Base-by-base conservation (phyloP, 2,888 invertebrate species). In the Mesorhabditis sp. region DNA sequence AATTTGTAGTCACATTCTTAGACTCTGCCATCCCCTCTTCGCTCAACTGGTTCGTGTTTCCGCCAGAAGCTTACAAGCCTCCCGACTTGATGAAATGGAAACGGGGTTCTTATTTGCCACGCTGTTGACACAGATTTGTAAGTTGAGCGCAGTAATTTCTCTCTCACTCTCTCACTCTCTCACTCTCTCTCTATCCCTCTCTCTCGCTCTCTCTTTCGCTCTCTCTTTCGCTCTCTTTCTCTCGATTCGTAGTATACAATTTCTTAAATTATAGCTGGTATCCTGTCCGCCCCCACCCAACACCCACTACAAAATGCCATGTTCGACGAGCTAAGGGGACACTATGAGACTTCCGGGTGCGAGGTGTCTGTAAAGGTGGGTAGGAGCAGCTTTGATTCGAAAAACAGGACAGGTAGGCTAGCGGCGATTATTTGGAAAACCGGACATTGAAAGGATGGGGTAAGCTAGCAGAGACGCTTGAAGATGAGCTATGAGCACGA, bases 91-190 rank as follows among this genome's bases (percentile, higher is more conserved):
- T n/a, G 58, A 50, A n/a, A 13, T 50, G 58, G 58, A 50, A n/a
- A 50, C 58, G 10, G 58, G 10, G 7, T 50, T 50, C 58, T n/a
- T 50, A 10, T 50, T 13, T 50, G 58, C 10, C 7, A 50, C 58
- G 58, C 58, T 50, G 10, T 50, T 50, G n/a, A 50, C n/a, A 50
- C 58, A 50, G n/a, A 50, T 50, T 50, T 50, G 58, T 50, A n/a
- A 50, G 58, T 50, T 28, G 28, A 28, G 28, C 28, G 28, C 28
- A 28, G 28, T 28, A 28, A 28, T 28, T 28, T 28, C 28, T 28
- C 28, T 28, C 28, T 28, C 28, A 28, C 28, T 28, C 28, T 28
- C 28, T 28, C 28, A 28, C 28, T 28, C 28, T 28, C 28, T 28
- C 28, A 28, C 28, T 28, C 28, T 28, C 28, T 28, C 28, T 28